phyloP scores from a whole-genome alignment of 2,888 invertebrate species.

The Zygogramma bicolorata region DNA sequence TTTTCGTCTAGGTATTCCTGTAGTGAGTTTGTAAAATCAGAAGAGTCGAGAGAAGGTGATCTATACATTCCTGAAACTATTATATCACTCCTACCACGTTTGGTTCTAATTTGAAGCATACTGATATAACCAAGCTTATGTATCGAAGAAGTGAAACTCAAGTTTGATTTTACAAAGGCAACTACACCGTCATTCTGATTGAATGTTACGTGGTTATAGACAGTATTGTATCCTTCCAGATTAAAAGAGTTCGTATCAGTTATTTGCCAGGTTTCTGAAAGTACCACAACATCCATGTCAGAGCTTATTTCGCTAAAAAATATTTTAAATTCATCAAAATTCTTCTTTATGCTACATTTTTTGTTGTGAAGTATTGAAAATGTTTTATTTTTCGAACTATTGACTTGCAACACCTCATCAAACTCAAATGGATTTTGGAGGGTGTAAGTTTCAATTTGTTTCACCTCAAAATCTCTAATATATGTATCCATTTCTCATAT shows the following conservation, averaged over 20 bases:
- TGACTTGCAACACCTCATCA: constrained; percentile 10
- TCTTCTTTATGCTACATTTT: constrained; percentile 1
- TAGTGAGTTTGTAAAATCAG: constrained; percentile 1
- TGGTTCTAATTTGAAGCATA: constrained; percentile 12
- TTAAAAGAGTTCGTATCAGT: constrained; percentile 12
- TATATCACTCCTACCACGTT: background rate
- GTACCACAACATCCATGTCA: constrained; percentile 4
- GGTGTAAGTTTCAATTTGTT: constrained; percentile 2
- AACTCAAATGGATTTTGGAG: background rate
- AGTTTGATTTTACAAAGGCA: constrained; percentile 17
- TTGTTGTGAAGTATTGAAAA: constrained; percentile 10
- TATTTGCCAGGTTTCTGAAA: constrained; percentile 15
- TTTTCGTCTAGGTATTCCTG: constrained; percentile 10
- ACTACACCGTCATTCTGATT: constrained; percentile 16
- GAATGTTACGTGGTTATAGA: constrained; percentile 12
- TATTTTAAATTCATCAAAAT: constrained; percentile 9
- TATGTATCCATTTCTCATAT: constrained; percentile 12
- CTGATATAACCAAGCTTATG: constrained; percentile 15
- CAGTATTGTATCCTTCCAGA: constrained; percentile 9
- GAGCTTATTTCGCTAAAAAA: constrained; percentile 12
- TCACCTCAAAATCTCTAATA: background rate
- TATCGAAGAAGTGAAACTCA: constrained; percentile 4
- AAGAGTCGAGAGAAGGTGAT: constrained; percentile 11
- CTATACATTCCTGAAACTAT: constrained; percentile 12
- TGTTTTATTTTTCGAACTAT: constrained; percentile 5